Evolutionary conservation across 2,113 vertebrate species (phyloP).

Genomic region (Pelecanoides urinatrix): DNA sequence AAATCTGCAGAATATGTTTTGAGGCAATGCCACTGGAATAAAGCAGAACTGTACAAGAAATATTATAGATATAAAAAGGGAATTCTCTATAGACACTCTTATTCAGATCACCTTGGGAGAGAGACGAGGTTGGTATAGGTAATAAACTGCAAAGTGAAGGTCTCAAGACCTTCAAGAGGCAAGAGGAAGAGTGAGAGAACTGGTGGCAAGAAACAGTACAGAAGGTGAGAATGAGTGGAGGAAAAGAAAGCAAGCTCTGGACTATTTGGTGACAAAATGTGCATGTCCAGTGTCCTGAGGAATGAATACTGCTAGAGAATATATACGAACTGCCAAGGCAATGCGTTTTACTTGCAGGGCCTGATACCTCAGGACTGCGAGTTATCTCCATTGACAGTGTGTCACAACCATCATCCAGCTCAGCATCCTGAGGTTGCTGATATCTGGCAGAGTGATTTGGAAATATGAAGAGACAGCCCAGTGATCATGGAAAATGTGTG

Average conservation of each 20-base stretch:
- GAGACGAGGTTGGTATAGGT: neutral
- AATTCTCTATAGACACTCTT: neutral
- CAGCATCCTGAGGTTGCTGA: neutral
- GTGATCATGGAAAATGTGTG: neutral
- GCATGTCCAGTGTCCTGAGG: accelerated
- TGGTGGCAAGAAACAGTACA: neutral
- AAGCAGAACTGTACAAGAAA: neutral
- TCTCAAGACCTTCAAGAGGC: neutral
- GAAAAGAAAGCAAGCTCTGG: neutral
- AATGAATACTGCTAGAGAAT: neutral
- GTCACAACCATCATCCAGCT: neutral
- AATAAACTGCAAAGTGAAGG: neutral
- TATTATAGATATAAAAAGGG: neutral
- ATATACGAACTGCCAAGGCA: neutral
- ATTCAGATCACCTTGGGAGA: neutral
- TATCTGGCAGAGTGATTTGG: neutral
- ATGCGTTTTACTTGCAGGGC: neutral
- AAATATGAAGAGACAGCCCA: neutral
- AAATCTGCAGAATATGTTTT: neutral
- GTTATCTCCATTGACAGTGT: neutral
- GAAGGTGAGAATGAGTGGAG: neutral
- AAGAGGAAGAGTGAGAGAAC: neutral
- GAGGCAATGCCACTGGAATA: neutral
- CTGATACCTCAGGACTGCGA: neutral
- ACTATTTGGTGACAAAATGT: neutral